Evolutionary conservation across 1,140 invertebrate genomes (phyloP), one percentile per base, ranked within the genome.

Genomic region (Pseudachorutes palmiensis): DNA sequence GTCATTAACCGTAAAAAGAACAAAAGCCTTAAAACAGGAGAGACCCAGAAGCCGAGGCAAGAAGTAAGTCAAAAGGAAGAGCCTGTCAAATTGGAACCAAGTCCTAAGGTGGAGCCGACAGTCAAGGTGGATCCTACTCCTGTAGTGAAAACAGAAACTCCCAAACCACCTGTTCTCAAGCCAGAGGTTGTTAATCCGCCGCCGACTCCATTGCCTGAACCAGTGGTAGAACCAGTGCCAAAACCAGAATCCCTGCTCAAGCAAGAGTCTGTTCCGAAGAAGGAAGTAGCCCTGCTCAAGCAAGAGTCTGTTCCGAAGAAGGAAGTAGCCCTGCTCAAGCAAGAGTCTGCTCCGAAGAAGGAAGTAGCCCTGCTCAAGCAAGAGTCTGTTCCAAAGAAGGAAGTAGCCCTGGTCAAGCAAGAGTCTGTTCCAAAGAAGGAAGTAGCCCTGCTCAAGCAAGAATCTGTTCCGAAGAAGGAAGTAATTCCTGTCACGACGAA

Each of bases 1-100:
- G 51, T 55, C 5, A 55, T 22, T 22, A 55, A 55, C 24, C 51
- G 51, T 12, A 55, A 55, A 22, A 55, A 55, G 51, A 55, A 55
- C 24, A 55, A 55, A 55, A 55, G 24, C 24, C 24, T 24, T 5
- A 55, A 55, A 19, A 9, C 36, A 12, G 51, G 51, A 14, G 51
- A 55, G 24, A 22, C 24, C 12, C 51, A 12, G 24, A 55, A 55
- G 24, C 5, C 12, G 24, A 55, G 24, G 24, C 24, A 19, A 19
- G 51, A 55, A 19, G 24, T 55, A 5, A 24, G 51, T 16, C 51
- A 55, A 24, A 14, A 55, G 24, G 51, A 55, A 14, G 51, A 45
- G 19, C 9, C 19, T 45, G 9, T 45, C 36, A 45, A 45, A 45
- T 45, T 45, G 9, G 36, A 45, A 45, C 36, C 36, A 45, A 45